Percentiles rank a stretch among this genome's conserved stretches.
These are phyloP conservation scores for Percopsis transmontana DNA, from an alignment of 2,113 vertebrate species.

Conservation along the genomic window DNA sequence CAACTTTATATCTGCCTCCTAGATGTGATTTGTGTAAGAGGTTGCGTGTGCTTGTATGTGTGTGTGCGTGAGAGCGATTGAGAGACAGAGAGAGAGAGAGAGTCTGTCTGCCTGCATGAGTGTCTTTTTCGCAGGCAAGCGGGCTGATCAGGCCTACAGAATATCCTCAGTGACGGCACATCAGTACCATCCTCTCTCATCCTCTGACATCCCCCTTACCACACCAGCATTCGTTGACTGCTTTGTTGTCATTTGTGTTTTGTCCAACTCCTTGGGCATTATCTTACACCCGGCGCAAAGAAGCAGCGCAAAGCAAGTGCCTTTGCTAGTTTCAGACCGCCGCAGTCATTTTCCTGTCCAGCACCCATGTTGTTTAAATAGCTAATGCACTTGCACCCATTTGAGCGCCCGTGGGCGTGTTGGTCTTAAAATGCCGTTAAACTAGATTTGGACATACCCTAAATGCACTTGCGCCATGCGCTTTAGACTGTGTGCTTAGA, in stretches of 20 bases:
- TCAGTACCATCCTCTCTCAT: slow-evolving; percentile 49
- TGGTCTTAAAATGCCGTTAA: too few relatives aligned
- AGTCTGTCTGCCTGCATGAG: slow-evolving; percentile 39
- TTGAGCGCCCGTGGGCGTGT: slow-evolving; percentile 39
- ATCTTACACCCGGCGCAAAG: too few relatives aligned
- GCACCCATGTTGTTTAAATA: too few relatives aligned
- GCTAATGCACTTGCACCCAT: too few relatives aligned
- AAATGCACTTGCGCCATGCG: too few relatives aligned
- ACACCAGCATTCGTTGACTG: slow-evolving; percentile 41
- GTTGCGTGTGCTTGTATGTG: not conserved
- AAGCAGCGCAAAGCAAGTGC: too few relatives aligned
- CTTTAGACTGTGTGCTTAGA: too few relatives aligned
- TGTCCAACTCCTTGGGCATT: slow-evolving; percentile 43
- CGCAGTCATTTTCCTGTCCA: too few relatives aligned
- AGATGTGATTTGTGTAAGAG: slow-evolving; percentile 38
- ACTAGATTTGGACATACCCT: too few relatives aligned
- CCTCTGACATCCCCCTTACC: slow-evolving; percentile 63
- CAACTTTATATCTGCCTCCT: slow-evolving; percentile 34
- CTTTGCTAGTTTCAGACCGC: too few relatives aligned
- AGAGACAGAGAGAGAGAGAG: slow-evolving; percentile 1
- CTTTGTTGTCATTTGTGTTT: slow-evolving; percentile 53
- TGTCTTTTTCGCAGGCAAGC: slow-evolving; percentile 47
- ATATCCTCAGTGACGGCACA: slow-evolving; percentile 70
- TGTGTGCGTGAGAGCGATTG: not conserved
- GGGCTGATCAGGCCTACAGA: slow-evolving; percentile 66